phyloP scores from a whole-genome alignment of 2,797 vertebrate species.

The Garrulus glandarius region DNA sequence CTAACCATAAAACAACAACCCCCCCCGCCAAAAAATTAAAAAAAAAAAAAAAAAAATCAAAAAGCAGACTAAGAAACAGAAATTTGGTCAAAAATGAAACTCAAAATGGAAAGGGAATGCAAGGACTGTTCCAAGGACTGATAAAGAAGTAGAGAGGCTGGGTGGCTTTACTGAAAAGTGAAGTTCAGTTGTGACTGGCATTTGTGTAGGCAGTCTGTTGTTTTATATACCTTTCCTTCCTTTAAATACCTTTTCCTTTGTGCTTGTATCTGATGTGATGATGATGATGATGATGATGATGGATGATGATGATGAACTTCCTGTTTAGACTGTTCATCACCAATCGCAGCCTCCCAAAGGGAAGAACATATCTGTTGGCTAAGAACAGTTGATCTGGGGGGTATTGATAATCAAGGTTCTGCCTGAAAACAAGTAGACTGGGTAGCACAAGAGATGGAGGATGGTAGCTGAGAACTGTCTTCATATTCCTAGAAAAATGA shows the following conservation, averaged over 20 bases:
- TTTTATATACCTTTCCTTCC: not conserved
- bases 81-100: not conserved
- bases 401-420: not conserved
- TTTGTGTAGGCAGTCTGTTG: not conserved
- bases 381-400: not conserved
- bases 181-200: not conserved
- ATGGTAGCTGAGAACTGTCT: not conserved
- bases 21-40: too few relatives aligned
- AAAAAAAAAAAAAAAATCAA: not conserved
- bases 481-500: not conserved
- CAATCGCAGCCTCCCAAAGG: not conserved
- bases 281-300: not conserved
- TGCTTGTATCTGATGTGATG: not conserved
- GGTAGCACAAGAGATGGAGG: not conserved
- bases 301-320: not conserved
- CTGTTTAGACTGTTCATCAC: not conserved
- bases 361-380: not conserved
- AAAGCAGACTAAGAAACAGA: not conserved
- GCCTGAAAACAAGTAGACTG: not conserved
- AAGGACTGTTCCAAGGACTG: not conserved
- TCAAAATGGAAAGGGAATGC: not conserved
- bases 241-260: not conserved
- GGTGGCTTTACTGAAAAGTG: accelerated
- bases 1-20: accelerated
- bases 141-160: not conserved